These are phyloP conservation scores for Coendou prehensilis DNA, from an alignment of 2,797 vertebrate species.

Conservation along the genomic window DNA sequence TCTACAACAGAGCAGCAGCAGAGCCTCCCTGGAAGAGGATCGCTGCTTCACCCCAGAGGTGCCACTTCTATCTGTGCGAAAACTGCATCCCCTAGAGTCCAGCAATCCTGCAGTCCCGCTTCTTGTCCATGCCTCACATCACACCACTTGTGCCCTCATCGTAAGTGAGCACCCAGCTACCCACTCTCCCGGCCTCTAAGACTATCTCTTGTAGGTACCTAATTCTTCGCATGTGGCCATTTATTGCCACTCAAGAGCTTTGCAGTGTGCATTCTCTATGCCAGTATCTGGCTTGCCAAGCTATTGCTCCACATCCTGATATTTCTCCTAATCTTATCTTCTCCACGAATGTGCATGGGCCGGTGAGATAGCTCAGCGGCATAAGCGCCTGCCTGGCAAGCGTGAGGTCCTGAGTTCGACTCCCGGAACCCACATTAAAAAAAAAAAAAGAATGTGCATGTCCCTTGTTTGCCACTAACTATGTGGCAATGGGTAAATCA, in stretches of 20 bases:
- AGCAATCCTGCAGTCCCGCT: background rate
- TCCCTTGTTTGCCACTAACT: background rate
- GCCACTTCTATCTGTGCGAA: background rate
- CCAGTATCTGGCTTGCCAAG: background rate
- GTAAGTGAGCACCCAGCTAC: background rate
- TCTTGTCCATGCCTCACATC: background rate
- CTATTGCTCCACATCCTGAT: background rate
- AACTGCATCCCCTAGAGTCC: background rate
- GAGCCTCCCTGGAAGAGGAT: background rate
- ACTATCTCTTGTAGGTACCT: background rate
- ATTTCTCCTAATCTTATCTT: background rate
- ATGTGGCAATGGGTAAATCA: background rate
- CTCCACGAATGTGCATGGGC: background rate
- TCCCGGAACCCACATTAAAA: no score
- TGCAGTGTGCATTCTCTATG: background rate
- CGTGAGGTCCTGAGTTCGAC: no score
- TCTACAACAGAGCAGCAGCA: background rate
- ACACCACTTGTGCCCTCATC: background rate
- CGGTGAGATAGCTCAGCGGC: no score
- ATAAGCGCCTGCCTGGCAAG: no score
- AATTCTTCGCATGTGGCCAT: background rate
- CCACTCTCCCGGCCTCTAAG: background rate
- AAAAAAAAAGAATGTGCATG: background rate
- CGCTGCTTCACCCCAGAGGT: background rate
- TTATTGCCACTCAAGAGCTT: background rate